Evolutionary conservation across 1,140 invertebrate genomes (phyloP).

Genomic region (Philopotamus ludificatus): DNA sequence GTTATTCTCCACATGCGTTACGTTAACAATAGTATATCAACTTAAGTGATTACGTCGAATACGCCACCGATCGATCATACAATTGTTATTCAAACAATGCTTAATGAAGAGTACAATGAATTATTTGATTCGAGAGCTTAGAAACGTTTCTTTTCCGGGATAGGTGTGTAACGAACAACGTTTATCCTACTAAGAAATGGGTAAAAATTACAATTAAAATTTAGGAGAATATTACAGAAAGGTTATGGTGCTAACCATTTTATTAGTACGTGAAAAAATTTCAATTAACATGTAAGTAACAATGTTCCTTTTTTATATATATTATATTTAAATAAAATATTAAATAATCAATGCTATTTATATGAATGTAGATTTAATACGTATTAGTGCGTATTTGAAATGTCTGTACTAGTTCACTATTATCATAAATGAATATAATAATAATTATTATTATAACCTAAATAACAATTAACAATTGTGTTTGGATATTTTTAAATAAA

Average conservation of each 20-base stretch:
- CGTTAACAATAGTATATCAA: slow-evolving; percentile 8
- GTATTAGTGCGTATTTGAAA: slow-evolving; percentile 40
- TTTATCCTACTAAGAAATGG: slow-evolving; percentile 41
- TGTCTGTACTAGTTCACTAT: slow-evolving; percentile 41
- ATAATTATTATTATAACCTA: slow-evolving; percentile 14
- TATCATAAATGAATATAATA: slow-evolving; percentile 31
- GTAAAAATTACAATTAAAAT: slow-evolving; percentile 43
- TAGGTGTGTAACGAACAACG: background rate
- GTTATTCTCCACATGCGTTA: background rate
- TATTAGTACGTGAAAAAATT: slow-evolving; percentile 42
- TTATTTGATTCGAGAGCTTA: too few species aligned
- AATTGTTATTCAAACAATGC: too few species aligned
- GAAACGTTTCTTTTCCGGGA: too few species aligned
- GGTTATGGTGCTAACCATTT: slow-evolving; percentile 43
- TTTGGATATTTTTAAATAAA: slow-evolving; percentile 25
- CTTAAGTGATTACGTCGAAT: too few species aligned
- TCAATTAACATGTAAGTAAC: slow-evolving; percentile 39
- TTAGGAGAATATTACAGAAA: slow-evolving; percentile 42
- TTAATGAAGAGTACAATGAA: too few species aligned
- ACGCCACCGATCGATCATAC: too few species aligned
- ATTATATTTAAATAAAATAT: slow-evolving; percentile 32
- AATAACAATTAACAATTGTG: slow-evolving; percentile 22
- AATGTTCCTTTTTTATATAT: slow-evolving; percentile 43
- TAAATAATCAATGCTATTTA: slow-evolving; percentile 40
- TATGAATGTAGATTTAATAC: slow-evolving; percentile 38